Evolutionary conservation across 1,140 invertebrate species (phyloP).

Genomic region (Coelopa frigida): DNA sequence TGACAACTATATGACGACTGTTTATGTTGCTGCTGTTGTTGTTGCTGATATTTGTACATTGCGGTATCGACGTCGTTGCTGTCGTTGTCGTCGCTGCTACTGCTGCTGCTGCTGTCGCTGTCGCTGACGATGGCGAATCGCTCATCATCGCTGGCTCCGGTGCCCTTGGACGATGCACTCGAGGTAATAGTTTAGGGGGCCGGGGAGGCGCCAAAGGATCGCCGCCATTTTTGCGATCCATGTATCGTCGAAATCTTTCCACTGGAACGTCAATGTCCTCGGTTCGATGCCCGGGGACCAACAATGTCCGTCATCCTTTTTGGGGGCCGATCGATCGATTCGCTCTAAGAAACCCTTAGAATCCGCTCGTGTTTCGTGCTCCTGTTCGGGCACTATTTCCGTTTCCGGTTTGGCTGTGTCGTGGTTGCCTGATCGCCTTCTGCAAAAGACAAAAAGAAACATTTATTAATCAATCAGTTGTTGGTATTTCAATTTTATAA

Average conservation of each 20-base stretch:
- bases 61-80: slow-evolving; percentile 6
- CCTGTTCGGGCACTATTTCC: neutral
- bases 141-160: slow-evolving; percentile 46
- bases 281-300: slow-evolving; percentile 18
- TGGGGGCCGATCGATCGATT: neutral
- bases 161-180: slow-evolving; percentile 53
- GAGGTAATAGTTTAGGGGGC: slow-evolving; percentile 55
- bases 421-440: slow-evolving; percentile 7
- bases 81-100: slow-evolving; percentile 15
- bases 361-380: neutral
- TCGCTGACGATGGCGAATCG: slow-evolving; percentile 11
- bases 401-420: neutral
- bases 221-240: slow-evolving; percentile 54
- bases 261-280: slow-evolving; percentile 23
- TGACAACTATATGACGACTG: slow-evolving; percentile 12
- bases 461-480: slow-evolving; percentile 9
- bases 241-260: slow-evolving; percentile 35
- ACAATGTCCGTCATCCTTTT: slow-evolving; percentile 19
- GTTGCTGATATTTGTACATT: slow-evolving; percentile 12
- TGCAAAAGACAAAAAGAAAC: slow-evolving; percentile 8
- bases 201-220: slow-evolving; percentile 57
- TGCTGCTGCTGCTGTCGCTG: slow-evolving; percentile 22
- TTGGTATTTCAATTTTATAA: neutral
- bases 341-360: neutral
- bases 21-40: slow-evolving; percentile 1